Conservation (phyloP, 2,888 invertebrate genomes). For the Chirona hameri region DNA sequence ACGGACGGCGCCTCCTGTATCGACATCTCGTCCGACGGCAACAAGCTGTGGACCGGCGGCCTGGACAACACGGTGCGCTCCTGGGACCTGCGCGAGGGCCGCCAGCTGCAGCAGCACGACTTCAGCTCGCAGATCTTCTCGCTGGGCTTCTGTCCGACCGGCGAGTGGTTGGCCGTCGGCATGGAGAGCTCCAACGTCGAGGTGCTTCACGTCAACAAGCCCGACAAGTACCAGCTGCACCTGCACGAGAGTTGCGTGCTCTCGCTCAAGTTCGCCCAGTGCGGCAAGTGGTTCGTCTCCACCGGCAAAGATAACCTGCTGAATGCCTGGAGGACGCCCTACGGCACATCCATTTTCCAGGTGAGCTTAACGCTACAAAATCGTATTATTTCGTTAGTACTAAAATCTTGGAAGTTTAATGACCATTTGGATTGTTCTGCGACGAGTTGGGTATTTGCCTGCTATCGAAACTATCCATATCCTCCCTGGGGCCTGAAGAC, state of each 20-base stretch:
- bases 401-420: too few relatives aligned
- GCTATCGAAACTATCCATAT: too few relatives aligned
- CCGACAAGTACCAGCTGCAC: constrained; percentile 56
- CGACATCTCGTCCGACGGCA: constrained; percentile 56
- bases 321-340: constrained; percentile 58
- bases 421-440: too few relatives aligned
- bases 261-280: constrained; percentile 57
- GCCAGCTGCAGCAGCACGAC: constrained; percentile 55
- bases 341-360: constrained; percentile 57
- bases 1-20: constrained; percentile 60
- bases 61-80: constrained; percentile 58
- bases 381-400: constrained; percentile 94
- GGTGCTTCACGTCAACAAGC: constrained; percentile 50
- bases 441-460: too few relatives aligned
- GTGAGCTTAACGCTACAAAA: constrained; percentile 54
- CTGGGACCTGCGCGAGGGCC: constrained; percentile 56
- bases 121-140: constrained; percentile 58
- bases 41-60: constrained; percentile 58
- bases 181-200: constrained; percentile 60
- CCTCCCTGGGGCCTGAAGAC: too few relatives aligned
- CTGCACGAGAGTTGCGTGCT: constrained; percentile 59
- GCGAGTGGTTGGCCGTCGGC: constrained; percentile 59
- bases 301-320: constrained; percentile 58
- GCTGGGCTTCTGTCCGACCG: constrained; percentile 57
- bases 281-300: constrained; percentile 59